These are phyloP conservation scores for Drosophila lacertosa DNA, from an alignment of 1,140 invertebrate genomes.

Conservation along the genomic window DNA sequence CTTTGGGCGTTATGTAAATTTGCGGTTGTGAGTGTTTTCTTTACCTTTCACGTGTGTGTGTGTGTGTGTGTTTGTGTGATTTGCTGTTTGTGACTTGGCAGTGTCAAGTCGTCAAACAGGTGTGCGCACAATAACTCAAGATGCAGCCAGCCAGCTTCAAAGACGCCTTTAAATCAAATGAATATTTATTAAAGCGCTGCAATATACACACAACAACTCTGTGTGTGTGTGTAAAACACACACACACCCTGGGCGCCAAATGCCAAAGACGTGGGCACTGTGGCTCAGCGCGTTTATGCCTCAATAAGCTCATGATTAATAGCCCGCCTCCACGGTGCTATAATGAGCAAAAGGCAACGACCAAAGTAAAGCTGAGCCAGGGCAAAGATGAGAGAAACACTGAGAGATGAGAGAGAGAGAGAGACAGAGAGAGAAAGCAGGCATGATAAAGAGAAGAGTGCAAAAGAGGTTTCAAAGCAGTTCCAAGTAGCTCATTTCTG, in stretches of 20 bases:
- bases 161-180: conserved; percentile 59
- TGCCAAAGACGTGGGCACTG: conserved; percentile 59
- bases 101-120: conserved; percentile 59
- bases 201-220: conserved; percentile 16
- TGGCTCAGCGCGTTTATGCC: conserved; percentile 75
- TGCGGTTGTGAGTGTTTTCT: conserved; percentile 50
- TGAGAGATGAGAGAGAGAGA: not conserved
- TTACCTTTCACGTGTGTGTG: conserved; percentile 28
- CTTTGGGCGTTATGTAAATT: conserved; percentile 63
- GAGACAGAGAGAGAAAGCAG: not conserved
- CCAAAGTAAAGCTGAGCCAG: conserved; percentile 23
- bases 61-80: conserved; percentile 9
- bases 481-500: not conserved
- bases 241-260: conserved; percentile 31
- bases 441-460: not conserved
- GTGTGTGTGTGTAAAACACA: not conserved
- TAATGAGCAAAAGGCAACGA: conserved; percentile 75
- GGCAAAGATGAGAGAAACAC: conserved; percentile 17
- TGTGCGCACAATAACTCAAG: conserved; percentile 55
- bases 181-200: conserved; percentile 69
- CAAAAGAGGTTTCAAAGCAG: not conserved
- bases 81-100: conserved; percentile 23
- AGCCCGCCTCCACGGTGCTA: conserved; percentile 62
- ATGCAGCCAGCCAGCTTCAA: conserved; percentile 25
- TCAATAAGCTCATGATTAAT: conserved; percentile 82